Evolutionary conservation across 2,113 vertebrate species (phyloP).

Genomic region (Ranitomeya variabilis): DNA sequence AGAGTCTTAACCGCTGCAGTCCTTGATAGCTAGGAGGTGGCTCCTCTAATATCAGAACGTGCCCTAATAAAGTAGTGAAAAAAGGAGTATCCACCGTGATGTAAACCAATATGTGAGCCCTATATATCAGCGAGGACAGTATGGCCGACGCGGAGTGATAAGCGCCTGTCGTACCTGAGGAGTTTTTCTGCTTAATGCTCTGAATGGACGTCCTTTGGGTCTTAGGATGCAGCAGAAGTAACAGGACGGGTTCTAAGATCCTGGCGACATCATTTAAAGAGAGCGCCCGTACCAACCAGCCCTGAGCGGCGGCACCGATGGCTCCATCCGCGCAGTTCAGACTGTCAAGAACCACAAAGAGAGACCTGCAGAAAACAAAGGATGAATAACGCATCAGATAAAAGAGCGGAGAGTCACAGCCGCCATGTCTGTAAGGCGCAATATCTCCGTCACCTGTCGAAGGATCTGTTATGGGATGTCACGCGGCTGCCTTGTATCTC

Average conservation of each 20-base stretch:
- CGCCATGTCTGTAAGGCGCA: too few species aligned
- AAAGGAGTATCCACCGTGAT: too few species aligned
- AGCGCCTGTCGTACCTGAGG: constrained; percentile 72
- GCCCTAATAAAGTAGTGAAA: not conserved
- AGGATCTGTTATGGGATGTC: constrained; percentile 87
- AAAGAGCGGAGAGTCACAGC: too few species aligned
- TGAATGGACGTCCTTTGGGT: constrained; percentile 87
- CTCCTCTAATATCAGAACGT: too few species aligned
- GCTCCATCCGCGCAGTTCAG: constrained; percentile 87
- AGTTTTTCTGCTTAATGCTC: constrained; percentile 79
- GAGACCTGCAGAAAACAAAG: constrained; percentile 73
- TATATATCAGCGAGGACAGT: too few species aligned
- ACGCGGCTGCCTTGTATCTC: constrained; percentile 88
- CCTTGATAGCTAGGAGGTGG: too few species aligned
- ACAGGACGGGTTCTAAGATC: constrained; percentile 92
- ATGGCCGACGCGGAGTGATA: not conserved
- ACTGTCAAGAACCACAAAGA: constrained; percentile 95
- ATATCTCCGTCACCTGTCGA: constrained; percentile 82
- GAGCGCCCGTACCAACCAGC: constrained; percentile 90
- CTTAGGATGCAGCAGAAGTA: constrained; percentile 90
- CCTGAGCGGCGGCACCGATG: constrained; percentile 86
- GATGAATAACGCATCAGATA: not conserved
- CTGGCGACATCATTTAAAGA: constrained; percentile 88
- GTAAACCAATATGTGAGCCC: too few species aligned
- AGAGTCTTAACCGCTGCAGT: too few species aligned